These are phyloP conservation scores for Diglossa cyanea DNA, from an alignment of 2,797 vertebrate species.

Conservation along the genomic window DNA sequence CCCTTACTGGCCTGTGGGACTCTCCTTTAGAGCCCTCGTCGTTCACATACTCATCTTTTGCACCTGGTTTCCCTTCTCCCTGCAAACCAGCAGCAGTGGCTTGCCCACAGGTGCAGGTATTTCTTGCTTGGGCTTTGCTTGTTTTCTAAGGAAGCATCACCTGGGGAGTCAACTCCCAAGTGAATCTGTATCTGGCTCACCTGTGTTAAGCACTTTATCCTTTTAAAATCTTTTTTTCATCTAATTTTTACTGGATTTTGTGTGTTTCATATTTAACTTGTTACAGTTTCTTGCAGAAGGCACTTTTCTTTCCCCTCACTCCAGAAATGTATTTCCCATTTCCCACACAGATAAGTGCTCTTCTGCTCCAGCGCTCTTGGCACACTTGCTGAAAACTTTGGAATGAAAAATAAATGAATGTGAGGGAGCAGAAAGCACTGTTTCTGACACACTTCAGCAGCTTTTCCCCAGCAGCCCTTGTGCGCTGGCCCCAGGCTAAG, in stretches of 20 bases:
- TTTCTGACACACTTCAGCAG: neutral
- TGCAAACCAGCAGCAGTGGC: neutral
- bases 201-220: neutral
- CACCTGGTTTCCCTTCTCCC: neutral
- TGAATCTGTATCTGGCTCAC: neutral
- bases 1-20: rapidly evolving
- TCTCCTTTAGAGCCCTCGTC: rapidly evolving
- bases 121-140: neutral
- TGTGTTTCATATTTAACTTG: neutral
- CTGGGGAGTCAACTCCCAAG: neutral
- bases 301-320: neutral
- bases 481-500: neutral
- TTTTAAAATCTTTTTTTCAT: neutral
- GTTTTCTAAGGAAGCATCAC: neutral
- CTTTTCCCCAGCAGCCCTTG: neutral
- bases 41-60: neutral
- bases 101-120: neutral
- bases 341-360: neutral
- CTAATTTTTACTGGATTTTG: neutral
- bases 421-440: neutral
- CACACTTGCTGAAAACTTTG: neutral
- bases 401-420: constrained; percentile 21
- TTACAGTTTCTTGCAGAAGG: neutral
- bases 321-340: neutral
- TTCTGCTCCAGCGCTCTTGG: neutral